Evolutionary conservation across 2,888 invertebrate species (phyloP), one percentile per base, ranked within the genome.

Genomic region (Melipona bicolor): DNA sequence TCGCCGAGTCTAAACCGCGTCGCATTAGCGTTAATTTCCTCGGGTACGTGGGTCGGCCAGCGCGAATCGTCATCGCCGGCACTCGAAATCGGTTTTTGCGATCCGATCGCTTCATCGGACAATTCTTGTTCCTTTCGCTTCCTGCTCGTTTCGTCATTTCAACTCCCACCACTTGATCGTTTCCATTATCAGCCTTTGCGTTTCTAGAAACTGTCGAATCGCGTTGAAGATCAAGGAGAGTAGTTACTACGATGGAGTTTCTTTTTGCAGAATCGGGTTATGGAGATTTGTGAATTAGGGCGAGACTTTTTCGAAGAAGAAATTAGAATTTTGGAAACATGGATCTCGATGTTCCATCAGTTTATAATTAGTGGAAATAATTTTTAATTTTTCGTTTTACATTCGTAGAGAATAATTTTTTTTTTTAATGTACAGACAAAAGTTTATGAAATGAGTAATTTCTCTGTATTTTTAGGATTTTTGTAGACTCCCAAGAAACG

Each of bases 21-120:
- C 82, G 82, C 82, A 67, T 82, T 82, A 80, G 75, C 67, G 82
- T 72, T 83, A 71, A 83, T 83, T 83, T 81, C 82, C 81, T 76
- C 82, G 82, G 9, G 62, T 81, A 71, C 70, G 65, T 27, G 43
- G 32, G 32, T 64, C 11, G 43, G 61, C 74, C 59, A 61, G 43
- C 65, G 67, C 68, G 68, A 56, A 54, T 54, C 50, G 49, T 54
- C 56, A 36, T 36, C 21, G 49, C 62, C 11, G 17, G 17, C 72
- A 56, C 65, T 62, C 62, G 54, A 52, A 32, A 79, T 74, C 80
- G 59, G 73, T 74, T 83, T 71, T 76, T 49, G n/a, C 54, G 4
- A 13, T 68, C 50, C 19, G 43, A n/a, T 54, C 24, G 32, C 68
- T 56, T 73, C 54, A 17, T 56, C 62, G 24, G 0, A 17, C 52